A percentile compares a stretch with the other conserved stretches of the same genome.
Conservation (phyloP, 64 coral and sea anemone genomes). For the Stylophora pistillata region DNA sequence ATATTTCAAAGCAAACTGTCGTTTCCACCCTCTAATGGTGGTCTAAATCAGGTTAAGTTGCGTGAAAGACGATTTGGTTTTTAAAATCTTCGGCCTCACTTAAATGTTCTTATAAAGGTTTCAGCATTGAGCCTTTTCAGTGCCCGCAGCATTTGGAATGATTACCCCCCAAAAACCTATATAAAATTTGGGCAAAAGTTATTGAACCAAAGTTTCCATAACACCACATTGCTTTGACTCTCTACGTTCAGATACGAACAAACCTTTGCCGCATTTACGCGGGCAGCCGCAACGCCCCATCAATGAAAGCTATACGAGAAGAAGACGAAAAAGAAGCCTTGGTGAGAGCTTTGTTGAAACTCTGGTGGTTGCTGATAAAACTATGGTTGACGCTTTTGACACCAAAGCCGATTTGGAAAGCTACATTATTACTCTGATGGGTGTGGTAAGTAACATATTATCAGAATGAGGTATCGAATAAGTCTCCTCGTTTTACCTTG, state of each 20-base stretch:
- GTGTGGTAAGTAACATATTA: conserved; percentile 67
- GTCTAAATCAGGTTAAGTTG: no score
- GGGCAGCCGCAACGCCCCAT: neutral
- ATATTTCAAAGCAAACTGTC: no score
- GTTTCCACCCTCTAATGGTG: no score
- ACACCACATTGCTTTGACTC: neutral
- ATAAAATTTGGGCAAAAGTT: no score
- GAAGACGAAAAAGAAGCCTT: conserved; percentile 52
- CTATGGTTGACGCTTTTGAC: conserved; percentile 79
- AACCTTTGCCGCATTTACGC: neutral
- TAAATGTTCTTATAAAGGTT: no score
- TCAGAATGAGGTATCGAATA: neutral
- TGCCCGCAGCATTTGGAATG: no score
- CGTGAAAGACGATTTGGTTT: no score
- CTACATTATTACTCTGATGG: conserved; percentile 84
- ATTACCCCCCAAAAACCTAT: no score
- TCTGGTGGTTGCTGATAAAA: conserved; percentile 72
- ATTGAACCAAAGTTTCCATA: neutral
- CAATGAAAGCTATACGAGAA: neutral
- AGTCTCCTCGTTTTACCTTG: neutral
- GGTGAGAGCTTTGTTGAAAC: conserved; percentile 76
- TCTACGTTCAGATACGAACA: conserved; percentile 19
- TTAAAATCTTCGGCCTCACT: no score
- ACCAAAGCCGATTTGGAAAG: conserved; percentile 85
- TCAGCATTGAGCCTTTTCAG: no score